Base-by-base conservation (phyloP, 2,888 invertebrate genomes). In the Hylaea fasciaria region DNA sequence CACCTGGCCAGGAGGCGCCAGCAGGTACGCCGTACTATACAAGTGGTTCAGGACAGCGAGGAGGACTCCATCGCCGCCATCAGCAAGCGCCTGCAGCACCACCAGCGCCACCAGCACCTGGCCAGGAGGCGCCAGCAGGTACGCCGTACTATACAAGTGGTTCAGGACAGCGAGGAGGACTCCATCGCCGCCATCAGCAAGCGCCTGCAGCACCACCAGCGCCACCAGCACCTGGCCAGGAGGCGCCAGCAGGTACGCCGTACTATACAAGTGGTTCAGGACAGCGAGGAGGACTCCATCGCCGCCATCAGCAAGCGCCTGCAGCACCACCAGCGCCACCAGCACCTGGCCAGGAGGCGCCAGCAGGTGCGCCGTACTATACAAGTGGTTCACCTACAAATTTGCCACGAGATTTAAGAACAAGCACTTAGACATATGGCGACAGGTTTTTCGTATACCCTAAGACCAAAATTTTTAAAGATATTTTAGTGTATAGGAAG, bases 31-130 rank as follows among this genome's bases (percentile, higher is more conserved):
- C n/a, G n/a, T n/a, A n/a, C n/a, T n/a, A n/a, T n/a, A n/a, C n/a
- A n/a, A n/a, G n/a, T n/a, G n/a, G n/a, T n/a, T n/a, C n/a, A 94
- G 80, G 93, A 94, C 76, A 93, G 93, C 66, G 94, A 93, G 64
- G 94, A 94, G 49, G 93, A 92, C 82, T 78, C 82, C 0, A 81
- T 82, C 12, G 87, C 87, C n/a, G 91, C 88, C 76, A 92, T 92
- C 84, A 87, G 88, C 82, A 89, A 92, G 78, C 81, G 91, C 0
- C 68, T 75, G 63, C 85, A 82, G 69, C 83, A 80, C 66, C 81
- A 77, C 65, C n/a, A n/a, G n/a, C n/a, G n/a, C n/a, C n/a, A n/a
- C n/a, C 74, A 66, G 47, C 75, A 72, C 48, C 76, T 70, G 44
- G 75, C 70, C 50, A 70, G 72, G 37, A 63, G 71, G 47, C 49